Evolutionary conservation across 2,888 invertebrate species (phyloP), one percentile per base, ranked within the genome.

Genomic region (Parochlus steinenii): DNA sequence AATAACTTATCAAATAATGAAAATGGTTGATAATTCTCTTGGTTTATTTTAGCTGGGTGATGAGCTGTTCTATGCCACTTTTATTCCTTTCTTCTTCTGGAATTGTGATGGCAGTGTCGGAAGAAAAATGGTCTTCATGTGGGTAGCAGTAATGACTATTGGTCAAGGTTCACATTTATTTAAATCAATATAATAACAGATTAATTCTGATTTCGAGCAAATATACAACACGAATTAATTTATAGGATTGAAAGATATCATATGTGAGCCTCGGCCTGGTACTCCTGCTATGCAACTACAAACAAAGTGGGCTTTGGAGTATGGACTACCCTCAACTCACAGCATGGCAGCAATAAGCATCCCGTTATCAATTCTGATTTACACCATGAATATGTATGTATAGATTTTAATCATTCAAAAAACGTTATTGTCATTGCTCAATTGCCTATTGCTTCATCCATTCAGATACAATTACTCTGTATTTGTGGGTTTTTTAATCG

Each of bases 241-340:
- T 25, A 14, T 39, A 65, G 77, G 76, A 20, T 64, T 86, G 39
- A 92, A 92, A 64, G 90, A 92, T 51, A 65, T 90, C 40, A 69
- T 92, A 38, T 62, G 75, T 42, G 82, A 82, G 82, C 85, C 87
- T 2, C 66, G 92, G 41, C 90, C 92, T 0, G 69, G 77, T 0
- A 81, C 79, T 33, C 89, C 90, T 1, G 87, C 82, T 0, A 67
- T 78, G 41, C 71, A 81, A 45, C 56, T 92, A 27, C 89, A 90
- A 53, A 69, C 71, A 29, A 83, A 87, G 60, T 92, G 89, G 82
- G 76, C 80, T 2, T 60, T 82, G 45, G 92, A 92, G 53, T 90
- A 87, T 62, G 90, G 90, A 10, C 87, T 92, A 85, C 90, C 92
- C 2, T 90, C 89, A 10, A 90, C 90, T 2, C 90, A 90, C 58